phyloP scores from a whole-genome alignment of 2,888 invertebrate genomes.

The Coremacera marginata region DNA sequence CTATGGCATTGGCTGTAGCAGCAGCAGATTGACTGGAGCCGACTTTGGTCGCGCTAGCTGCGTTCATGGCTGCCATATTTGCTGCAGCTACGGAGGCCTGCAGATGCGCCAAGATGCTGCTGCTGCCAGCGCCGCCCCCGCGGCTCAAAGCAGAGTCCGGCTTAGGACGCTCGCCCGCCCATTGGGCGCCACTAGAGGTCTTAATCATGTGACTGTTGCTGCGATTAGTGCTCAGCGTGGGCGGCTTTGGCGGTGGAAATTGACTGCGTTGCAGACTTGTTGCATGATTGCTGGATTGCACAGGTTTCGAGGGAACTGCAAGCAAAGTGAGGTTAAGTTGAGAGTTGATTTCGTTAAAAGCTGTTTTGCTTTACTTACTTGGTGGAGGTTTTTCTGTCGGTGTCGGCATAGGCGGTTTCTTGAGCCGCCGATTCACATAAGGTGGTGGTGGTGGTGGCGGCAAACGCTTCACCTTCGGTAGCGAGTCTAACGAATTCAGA shows the following conservation, averaged over 20 bases:
- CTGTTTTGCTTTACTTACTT: conserved; percentile 59
- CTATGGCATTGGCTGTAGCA: conserved; percentile 71
- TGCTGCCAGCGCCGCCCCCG: conserved; percentile 54
- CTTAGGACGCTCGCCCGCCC: conserved; percentile 64
- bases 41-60: conserved; percentile 21
- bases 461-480: conserved; percentile 71
- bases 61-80: conserved; percentile 41
- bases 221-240: conserved; percentile 57
- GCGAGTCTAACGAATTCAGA: conserved; percentile 76
- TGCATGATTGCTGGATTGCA: conserved; percentile 40
- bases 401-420: conserved; percentile 71
- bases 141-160: conserved; percentile 56
- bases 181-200: conserved; percentile 64
- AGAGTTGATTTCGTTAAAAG: too few species aligned
- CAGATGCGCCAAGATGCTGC: conserved; percentile 62
- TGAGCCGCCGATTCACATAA: conserved; percentile 67
- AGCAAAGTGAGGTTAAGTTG: background rate
- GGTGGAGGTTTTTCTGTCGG: conserved; percentile 70
- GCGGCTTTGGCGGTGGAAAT: conserved; percentile 56
- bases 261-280: conserved; percentile 47
- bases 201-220: conserved; percentile 60
- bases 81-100: conserved; percentile 61
- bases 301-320: conserved; percentile 66
- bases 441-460: conserved; percentile 74
- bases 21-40: conserved; percentile 70